phyloP scores from a whole-genome alignment of 2,888 invertebrate species.

The Cephus nigrinus region DNA sequence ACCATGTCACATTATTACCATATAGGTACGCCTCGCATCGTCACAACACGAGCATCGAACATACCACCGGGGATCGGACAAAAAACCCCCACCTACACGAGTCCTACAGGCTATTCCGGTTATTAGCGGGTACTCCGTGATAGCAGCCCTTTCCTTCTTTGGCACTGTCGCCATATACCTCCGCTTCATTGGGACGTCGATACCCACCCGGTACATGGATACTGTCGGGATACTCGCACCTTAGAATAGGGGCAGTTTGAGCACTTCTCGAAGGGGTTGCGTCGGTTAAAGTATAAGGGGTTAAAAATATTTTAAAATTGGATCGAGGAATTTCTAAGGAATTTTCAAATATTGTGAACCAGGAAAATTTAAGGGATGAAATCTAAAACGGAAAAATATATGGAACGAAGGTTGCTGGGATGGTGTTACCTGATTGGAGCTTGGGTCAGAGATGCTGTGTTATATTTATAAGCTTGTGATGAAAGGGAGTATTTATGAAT shows the following conservation, averaged over 20 bases:
- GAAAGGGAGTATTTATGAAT: neutral
- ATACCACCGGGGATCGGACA: conserved; percentile 29
- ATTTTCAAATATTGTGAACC: neutral
- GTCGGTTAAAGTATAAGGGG: neutral
- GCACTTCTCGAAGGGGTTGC: neutral
- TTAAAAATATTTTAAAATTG: neutral
- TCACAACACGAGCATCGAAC: conserved; percentile 53
- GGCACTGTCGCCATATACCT: neutral
- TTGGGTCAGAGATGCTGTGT: neutral
- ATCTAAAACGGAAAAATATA: neutral
- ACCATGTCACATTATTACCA: conserved; percentile 64
- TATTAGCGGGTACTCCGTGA: conserved; percentile 21
- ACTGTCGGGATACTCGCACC: neutral
- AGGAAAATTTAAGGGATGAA: neutral
- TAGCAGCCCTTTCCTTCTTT: neutral
- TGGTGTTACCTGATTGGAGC: neutral
- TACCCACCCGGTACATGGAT: neutral
- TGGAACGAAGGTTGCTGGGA: neutral
- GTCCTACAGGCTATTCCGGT: conserved; percentile 29
- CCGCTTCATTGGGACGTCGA: neutral
- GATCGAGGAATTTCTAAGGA: neutral
- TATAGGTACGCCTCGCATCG: conserved; percentile 61
- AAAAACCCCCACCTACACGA: conserved; percentile 35
- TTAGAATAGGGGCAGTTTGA: neutral
- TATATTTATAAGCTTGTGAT: neutral